Evolutionary conservation across 2,888 invertebrate genomes (phyloP).

Genomic region (Ophion ventricosus): DNA sequence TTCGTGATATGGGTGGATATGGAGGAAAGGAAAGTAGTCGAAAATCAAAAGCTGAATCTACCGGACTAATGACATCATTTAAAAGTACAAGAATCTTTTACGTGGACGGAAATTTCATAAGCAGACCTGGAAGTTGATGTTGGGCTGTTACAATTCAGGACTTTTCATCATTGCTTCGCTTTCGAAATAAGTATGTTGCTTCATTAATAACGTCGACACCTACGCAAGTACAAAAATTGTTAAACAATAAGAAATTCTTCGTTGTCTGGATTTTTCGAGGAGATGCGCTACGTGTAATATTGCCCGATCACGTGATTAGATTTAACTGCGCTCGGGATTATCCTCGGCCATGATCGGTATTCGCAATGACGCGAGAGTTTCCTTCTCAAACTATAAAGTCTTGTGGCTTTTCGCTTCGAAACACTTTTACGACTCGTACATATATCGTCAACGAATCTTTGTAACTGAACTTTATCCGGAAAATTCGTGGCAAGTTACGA

Average conservation of each 20-base stretch:
- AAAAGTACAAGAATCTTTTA: slow-evolving; percentile 25
- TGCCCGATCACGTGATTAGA: slow-evolving; percentile 20
- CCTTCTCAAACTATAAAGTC: slow-evolving; percentile 45
- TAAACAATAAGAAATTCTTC: slow-evolving; percentile 17
- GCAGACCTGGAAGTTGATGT: neutral
- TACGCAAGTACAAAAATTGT: neutral
- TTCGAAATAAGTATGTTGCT: neutral
- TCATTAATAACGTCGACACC: neutral
- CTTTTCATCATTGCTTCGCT: neutral
- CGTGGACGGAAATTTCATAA: neutral
- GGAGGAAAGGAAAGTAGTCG: neutral
- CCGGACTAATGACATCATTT: slow-evolving; percentile 77
- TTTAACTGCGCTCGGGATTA: slow-evolving; percentile 33
- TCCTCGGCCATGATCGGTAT: slow-evolving; percentile 25
- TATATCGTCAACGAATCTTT: slow-evolving; percentile 38
- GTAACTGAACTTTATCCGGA: slow-evolving; percentile 39
- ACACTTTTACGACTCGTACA: slow-evolving; percentile 49
- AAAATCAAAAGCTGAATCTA: slow-evolving; percentile 71
- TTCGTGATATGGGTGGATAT: slow-evolving; percentile 21
- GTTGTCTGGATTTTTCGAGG: neutral
- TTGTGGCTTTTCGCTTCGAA: slow-evolving; percentile 32
- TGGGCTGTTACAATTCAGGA: neutral
- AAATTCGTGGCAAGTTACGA: slow-evolving; percentile 51
- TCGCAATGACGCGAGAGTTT: slow-evolving; percentile 25
- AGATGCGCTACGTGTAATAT: slow-evolving; percentile 18